Percentiles rank a stretch among this genome's conserved stretches.
Evolutionary conservation across 2,797 vertebrate genomes (phyloP).

Genomic region (Capromys pilorides): DNA sequence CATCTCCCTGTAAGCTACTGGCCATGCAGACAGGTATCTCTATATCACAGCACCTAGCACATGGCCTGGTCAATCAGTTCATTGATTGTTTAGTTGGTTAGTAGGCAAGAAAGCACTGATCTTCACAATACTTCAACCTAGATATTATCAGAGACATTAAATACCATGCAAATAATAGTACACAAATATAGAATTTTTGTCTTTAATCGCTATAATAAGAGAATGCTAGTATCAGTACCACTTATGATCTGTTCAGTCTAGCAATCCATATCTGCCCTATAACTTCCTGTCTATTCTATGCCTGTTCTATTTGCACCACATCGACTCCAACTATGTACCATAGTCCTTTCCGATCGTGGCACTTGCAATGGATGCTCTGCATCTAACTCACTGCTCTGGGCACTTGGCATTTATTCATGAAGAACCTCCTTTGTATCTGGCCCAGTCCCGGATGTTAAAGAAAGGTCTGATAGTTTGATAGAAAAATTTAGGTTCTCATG

Average conservation of each 20-base stretch:
- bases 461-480: not conserved
- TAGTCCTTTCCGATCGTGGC: not conserved
- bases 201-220: not conserved
- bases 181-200: slow-evolving; percentile 26
- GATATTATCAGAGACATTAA: slow-evolving; percentile 33
- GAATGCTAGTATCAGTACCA: not conserved
- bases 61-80: not conserved
- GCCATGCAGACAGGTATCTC: not conserved
- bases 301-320: not conserved
- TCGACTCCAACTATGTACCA: not conserved
- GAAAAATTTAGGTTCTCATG: slow-evolving; percentile 19
- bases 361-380: not conserved
- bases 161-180: not conserved
- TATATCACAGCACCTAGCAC: not conserved
- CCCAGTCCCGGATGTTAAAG: not conserved
- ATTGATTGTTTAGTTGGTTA: not conserved
- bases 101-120: not conserved
- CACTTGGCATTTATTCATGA: not conserved
- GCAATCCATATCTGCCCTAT: not conserved
- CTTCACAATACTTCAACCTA: not conserved
- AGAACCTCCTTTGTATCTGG: not conserved
- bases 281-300: not conserved
- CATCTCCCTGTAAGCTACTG: not conserved
- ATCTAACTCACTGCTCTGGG: not conserved
- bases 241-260: not conserved